These are phyloP conservation scores for Ctenodactylus gundi DNA, from an alignment of 2,113 vertebrate species.

Conservation along the genomic window DNA sequence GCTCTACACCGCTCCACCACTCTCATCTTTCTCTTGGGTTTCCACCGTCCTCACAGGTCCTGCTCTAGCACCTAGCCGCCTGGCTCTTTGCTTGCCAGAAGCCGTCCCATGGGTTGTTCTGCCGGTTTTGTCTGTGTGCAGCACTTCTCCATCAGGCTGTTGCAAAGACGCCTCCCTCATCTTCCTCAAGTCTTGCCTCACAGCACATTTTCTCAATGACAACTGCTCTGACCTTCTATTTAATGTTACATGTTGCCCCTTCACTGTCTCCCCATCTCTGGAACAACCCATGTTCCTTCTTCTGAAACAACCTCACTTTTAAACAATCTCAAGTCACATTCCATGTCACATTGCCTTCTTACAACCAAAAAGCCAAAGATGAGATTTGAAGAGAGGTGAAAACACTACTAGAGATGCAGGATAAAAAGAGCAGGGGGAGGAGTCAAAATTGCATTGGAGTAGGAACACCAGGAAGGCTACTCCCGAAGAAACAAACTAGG, in stretches of 20 bases:
- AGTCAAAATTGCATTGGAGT: no score
- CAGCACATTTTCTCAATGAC: neutral
- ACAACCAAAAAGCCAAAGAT: neutral
- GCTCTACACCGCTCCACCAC: accelerated
- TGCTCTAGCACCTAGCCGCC: neutral
- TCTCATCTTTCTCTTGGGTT: no score
- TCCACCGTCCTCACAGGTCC: neutral
- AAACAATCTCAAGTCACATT: neutral
- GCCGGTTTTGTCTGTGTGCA: neutral
- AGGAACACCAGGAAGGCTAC: no score
- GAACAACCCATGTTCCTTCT: neutral
- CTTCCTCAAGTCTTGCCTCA: neutral
- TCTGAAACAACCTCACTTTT: neutral
- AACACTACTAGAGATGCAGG: neutral
- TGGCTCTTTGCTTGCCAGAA: neutral
- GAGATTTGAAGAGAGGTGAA: neutral
- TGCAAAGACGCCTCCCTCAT: neutral
- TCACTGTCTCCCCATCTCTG: neutral
- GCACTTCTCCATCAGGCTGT: neutral
- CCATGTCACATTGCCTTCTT: neutral
- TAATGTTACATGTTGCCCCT: neutral
- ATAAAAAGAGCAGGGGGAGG: no score
- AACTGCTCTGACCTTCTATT: neutral
- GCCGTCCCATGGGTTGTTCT: neutral
- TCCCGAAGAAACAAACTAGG: no score